These are phyloP conservation scores for Chaetodon trifasciatus DNA, from an alignment of 2,797 vertebrate species.

Conservation along the genomic window DNA sequence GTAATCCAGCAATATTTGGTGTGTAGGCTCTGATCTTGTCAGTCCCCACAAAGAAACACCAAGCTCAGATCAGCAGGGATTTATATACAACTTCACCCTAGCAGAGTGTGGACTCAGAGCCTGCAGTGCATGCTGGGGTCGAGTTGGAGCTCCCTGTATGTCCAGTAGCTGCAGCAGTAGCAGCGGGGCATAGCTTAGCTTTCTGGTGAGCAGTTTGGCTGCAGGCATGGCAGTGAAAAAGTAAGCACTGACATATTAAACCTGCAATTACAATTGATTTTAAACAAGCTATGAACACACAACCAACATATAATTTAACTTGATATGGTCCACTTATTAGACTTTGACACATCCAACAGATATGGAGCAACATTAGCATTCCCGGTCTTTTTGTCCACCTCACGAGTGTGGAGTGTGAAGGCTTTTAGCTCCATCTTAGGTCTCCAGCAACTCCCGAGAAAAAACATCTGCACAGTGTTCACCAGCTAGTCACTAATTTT, in stretches of 20 bases:
- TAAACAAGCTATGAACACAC: background rate
- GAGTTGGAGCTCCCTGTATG: background rate
- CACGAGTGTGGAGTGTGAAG: background rate
- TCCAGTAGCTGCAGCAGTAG: background rate
- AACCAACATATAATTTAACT: background rate
- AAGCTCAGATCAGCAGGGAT: background rate
- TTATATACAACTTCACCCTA: too few relatives aligned
- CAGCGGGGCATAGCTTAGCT: background rate
- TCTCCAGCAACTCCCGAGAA: background rate
- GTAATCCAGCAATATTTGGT: background rate
- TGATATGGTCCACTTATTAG: background rate
- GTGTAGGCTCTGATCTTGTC: background rate
- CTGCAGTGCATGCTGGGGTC: background rate
- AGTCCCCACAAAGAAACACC: background rate
- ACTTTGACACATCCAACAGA: background rate
- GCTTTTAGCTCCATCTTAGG: background rate
- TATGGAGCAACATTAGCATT: background rate
- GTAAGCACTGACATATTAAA: background rate
- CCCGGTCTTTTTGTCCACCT: too few relatives aligned
- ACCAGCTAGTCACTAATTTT: background rate
- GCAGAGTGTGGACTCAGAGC: background rate
- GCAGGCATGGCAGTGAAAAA: background rate
- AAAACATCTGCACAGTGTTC: background rate
- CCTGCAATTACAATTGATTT: background rate
- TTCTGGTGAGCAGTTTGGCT: conserved; percentile 1